These are phyloP conservation scores for Stegastes partitus DNA, from an alignment of 2,113 vertebrate species.

Conservation along the genomic window DNA sequence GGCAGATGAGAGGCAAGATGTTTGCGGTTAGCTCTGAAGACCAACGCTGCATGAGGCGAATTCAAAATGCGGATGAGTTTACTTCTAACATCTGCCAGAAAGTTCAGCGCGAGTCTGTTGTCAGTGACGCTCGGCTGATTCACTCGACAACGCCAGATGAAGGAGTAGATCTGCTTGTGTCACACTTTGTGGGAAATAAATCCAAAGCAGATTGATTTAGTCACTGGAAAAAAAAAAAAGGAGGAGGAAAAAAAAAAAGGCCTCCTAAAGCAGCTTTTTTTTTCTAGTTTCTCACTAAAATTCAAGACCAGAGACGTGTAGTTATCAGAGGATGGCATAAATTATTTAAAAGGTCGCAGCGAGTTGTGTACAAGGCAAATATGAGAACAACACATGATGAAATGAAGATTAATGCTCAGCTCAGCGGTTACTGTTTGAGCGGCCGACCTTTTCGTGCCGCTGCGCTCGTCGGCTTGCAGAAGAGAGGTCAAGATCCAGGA, in stretches of 20 bases:
- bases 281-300: not conserved
- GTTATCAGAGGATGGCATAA: conserved; percentile 10
- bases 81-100: conserved; percentile 26
- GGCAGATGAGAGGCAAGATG: conserved; percentile 70
- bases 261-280: not conserved
- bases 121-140: conserved; percentile 17
- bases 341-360: conserved; percentile 39
- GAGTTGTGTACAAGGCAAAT: conserved; percentile 32
- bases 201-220: not conserved
- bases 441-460: conserved; percentile 40
- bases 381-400: conserved; percentile 30
- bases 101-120: conserved; percentile 12
- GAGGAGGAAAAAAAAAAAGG: not conserved
- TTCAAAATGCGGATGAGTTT: conserved; percentile 17
- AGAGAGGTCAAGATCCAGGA: conserved; percentile 17
- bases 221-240: not conserved
- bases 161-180: not conserved
- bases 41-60: conserved; percentile 43
- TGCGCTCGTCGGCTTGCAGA: conserved; percentile 1
- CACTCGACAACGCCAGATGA: conserved; percentile 4
- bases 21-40: conserved; percentile 55
- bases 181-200: conserved; percentile 13
- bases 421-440: conserved; percentile 2
- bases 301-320: not conserved
- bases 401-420: conserved; percentile 57